These are phyloP conservation scores for Orestias chungarensis DNA, from an alignment of 2,797 vertebrate species.

Conservation along the genomic window DNA sequence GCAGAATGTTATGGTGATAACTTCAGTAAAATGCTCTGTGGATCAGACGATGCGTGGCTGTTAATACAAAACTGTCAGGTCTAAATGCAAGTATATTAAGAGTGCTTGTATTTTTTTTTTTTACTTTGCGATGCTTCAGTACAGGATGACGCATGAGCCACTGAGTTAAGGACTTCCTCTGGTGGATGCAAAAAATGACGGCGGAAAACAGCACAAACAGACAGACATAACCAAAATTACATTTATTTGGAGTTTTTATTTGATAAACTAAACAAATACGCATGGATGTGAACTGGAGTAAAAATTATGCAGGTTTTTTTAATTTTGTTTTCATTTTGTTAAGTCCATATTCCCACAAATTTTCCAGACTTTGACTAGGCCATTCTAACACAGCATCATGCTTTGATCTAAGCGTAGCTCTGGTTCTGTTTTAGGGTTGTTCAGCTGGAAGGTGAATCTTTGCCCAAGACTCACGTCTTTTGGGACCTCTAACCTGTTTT, in stretches of 20 bases:
- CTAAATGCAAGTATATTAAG: background rate
- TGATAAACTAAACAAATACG: background rate
- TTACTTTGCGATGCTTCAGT: slow-evolving; percentile 52
- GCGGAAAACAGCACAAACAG: background rate
- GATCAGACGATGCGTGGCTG: slow-evolving; percentile 1
- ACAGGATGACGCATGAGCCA: slow-evolving; percentile 15
- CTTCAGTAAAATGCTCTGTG: slow-evolving; percentile 55
- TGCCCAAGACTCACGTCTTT: background rate
- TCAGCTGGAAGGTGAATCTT: background rate
- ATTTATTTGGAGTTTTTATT: background rate
- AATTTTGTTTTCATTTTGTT: background rate
- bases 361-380: background rate
- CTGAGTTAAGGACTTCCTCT: slow-evolving; percentile 36
- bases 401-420: background rate
- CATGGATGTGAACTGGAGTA: background rate
- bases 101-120: background rate
- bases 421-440: background rate
- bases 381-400: background rate
- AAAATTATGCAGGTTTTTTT: background rate
- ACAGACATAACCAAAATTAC: background rate
- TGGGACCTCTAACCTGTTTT: background rate
- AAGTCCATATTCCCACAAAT: background rate
- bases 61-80: background rate
- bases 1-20: slow-evolving; percentile 67
- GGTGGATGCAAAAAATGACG: slow-evolving; percentile 24